Evolutionary conservation across 2,797 vertebrate species (phyloP).

Genomic region (Chelmon rostratus): DNA sequence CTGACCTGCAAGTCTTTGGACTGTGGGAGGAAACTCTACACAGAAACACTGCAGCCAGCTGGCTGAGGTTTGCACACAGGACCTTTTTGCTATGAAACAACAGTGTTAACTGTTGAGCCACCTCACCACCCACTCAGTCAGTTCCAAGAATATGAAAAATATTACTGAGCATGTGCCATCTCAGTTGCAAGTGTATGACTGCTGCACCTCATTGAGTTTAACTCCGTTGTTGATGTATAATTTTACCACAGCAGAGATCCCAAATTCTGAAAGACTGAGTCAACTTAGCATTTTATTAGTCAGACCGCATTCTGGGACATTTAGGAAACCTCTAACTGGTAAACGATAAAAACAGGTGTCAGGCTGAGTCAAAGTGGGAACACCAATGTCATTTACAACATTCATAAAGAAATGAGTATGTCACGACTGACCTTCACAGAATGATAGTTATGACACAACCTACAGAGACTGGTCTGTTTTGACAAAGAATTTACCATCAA

Average conservation of each 20-base stretch:
- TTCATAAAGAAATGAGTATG: not conserved
- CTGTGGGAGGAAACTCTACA: conserved; percentile 22
- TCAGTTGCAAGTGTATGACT: not conserved
- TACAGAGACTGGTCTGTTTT: not conserved
- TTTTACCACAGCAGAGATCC: not conserved
- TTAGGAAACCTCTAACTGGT: not conserved
- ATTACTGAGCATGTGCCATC: conserved; percentile 12
- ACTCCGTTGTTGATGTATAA: not conserved
- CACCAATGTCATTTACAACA: not conserved
- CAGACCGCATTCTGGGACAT: conserved; percentile 21
- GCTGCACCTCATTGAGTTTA: conserved; percentile 6
- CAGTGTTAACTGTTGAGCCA: conserved; percentile 16
- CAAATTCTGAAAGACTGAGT: not conserved
- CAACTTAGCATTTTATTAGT: not conserved
- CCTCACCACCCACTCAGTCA: conserved; percentile 13
- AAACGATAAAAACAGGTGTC: not conserved
- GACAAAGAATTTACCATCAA: not conserved
- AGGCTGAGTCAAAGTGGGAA: not conserved
- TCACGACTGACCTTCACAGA: not conserved
- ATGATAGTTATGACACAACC: not conserved
- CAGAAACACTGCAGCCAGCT: conserved; percentile 26
- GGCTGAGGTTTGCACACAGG: not conserved
- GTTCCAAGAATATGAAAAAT: conserved; percentile 21
- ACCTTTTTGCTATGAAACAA: not conserved
- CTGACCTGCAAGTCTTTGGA: conserved; percentile 20